These are phyloP conservation scores for Geopemphigus sp. DNA, from an alignment of 1,140 invertebrate species.

Conservation along the genomic window DNA sequence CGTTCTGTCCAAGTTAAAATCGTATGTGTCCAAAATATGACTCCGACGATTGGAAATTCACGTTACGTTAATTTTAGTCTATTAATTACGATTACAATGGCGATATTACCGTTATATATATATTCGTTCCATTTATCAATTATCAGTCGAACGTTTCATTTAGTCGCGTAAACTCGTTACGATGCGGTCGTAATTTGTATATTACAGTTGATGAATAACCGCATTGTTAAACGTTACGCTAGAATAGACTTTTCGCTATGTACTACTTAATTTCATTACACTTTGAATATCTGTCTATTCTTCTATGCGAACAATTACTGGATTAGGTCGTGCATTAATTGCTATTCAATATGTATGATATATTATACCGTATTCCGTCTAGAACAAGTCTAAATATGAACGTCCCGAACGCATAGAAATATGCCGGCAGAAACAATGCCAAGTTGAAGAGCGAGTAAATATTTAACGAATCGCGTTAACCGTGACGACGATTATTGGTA, in stretches of 20 bases:
- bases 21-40: no score
- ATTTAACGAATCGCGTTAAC: neutral
- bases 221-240: constrained; percentile 1
- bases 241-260: constrained; percentile 17
- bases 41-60: no score
- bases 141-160: constrained; percentile 9
- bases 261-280: constrained; percentile 21
- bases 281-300: constrained; percentile 6
- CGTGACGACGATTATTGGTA: no score
- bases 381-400: neutral
- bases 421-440: neutral
- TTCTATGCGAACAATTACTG: constrained; percentile 1
- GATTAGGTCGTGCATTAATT: constrained; percentile 30
- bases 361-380: neutral
- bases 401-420: neutral
- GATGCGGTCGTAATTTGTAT: neutral
- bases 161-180: constrained; percentile 9
- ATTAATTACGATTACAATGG: neutral
- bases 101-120: constrained; percentile 4
- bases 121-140: constrained; percentile 6
- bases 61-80: neutral
- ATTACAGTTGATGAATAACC: neutral
- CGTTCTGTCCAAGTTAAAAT: no score
- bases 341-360: neutral
- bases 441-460: neutral